Evolutionary conservation across 2,888 invertebrate genomes (phyloP).

Genomic region (Euplagia quadripunctaria): DNA sequence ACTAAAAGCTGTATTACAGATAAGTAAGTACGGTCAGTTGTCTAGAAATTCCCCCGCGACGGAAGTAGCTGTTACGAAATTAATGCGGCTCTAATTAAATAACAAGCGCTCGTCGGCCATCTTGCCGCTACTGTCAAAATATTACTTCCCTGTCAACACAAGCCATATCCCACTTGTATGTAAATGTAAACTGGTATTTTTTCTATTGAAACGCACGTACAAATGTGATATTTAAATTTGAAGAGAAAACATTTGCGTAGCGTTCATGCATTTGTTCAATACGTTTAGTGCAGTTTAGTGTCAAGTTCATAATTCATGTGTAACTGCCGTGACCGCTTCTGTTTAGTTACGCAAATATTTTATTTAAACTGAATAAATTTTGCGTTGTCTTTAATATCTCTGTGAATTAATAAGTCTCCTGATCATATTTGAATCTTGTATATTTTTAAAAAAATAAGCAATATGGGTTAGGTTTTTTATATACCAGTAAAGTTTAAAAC

Average conservation of each 20-base stretch:
- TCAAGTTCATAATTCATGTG: slow-evolving; percentile 17
- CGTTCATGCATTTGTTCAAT: slow-evolving; percentile 20
- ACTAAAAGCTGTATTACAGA: background rate
- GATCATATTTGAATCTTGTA: background rate
- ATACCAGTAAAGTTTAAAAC: background rate
- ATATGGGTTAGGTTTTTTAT: background rate
- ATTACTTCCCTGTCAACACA: slow-evolving; percentile 68
- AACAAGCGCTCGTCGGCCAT: slow-evolving; percentile 76
- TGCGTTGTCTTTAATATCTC: background rate
- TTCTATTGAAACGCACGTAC: slow-evolving; percentile 40
- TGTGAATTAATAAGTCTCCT: background rate
- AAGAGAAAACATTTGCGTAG: slow-evolving; percentile 17
- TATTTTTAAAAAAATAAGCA: background rate
- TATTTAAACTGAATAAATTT: background rate
- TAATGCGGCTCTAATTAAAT: slow-evolving; percentile 83
- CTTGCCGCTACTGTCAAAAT: slow-evolving; percentile 74
- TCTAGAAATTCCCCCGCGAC: slow-evolving; percentile 64
- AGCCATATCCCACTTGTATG: slow-evolving; percentile 52
- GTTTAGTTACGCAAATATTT: slow-evolving; percentile 12
- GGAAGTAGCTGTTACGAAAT: slow-evolving; percentile 83
- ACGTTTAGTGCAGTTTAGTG: slow-evolving; percentile 20
- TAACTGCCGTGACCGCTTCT: slow-evolving; percentile 11
- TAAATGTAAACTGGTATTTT: slow-evolving; percentile 49
- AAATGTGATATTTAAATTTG: slow-evolving; percentile 36
- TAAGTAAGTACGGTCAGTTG: slow-evolving; percentile 36